phyloP scores from a whole-genome alignment of 2,888 invertebrate genomes.

The Coelinius sp. region DNA sequence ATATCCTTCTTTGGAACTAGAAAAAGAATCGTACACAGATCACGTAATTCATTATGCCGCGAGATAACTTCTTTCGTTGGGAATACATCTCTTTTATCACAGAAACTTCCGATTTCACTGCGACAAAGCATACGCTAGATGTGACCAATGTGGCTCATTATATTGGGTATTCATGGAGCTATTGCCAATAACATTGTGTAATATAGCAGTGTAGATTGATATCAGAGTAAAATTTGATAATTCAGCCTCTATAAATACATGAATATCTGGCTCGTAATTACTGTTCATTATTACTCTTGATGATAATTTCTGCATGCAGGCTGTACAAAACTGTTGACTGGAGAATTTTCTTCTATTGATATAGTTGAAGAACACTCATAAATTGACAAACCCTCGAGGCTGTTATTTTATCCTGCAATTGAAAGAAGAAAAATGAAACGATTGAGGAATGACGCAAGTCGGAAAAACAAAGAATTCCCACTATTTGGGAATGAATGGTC shows the following conservation, averaged over 20 bases:
- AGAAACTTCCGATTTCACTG: not conserved
- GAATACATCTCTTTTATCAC: not conserved
- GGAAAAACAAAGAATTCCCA: not conserved
- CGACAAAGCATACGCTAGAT: constrained; percentile 3
- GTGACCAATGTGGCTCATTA: not conserved
- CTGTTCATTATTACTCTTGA: not conserved
- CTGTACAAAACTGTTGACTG: not conserved
- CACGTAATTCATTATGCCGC: not conserved
- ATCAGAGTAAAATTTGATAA: constrained; percentile 4
- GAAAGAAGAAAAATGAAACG: not conserved
- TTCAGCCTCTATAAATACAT: not conserved
- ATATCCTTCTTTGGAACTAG: not conserved
- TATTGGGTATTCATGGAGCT: not conserved
- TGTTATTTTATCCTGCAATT: not conserved
- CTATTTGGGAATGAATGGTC: not conserved
- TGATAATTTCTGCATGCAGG: not conserved
- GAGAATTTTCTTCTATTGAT: not conserved
- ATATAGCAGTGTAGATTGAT: constrained; percentile 1
- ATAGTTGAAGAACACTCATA: not conserved
- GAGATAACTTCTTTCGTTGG: not conserved
- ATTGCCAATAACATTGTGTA: constrained; percentile 9
- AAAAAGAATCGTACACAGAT: not conserved
- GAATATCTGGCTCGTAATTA: not conserved
- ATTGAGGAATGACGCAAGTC: not conserved
- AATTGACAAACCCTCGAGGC: not conserved